phyloP scores from a whole-genome alignment of 2,888 invertebrate species.

The Volucella inanis region DNA sequence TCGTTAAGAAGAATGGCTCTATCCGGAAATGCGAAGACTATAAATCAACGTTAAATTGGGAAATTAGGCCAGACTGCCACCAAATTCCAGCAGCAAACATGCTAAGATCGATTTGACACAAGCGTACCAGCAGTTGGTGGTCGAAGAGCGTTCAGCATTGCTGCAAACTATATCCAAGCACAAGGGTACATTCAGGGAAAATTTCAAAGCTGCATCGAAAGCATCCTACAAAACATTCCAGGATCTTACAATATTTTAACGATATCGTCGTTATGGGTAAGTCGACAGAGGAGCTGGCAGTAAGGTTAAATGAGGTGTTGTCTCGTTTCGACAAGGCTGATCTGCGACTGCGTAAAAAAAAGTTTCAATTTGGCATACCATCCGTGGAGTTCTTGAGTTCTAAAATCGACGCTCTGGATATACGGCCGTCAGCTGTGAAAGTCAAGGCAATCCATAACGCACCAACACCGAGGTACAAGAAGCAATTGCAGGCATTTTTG shows the following conservation, averaged over 20 bases:
- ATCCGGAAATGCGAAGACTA: too few relatives aligned
- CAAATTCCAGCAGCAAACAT: slow-evolving; percentile 59
- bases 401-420: slow-evolving; percentile 61
- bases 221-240: slow-evolving; percentile 20
- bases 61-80: too few relatives aligned
- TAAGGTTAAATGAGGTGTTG: slow-evolving; percentile 17
- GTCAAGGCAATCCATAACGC: slow-evolving; percentile 23
- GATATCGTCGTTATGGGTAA: slow-evolving; percentile 72
- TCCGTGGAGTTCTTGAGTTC: slow-evolving; percentile 63
- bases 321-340: slow-evolving; percentile 25
- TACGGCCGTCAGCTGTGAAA: slow-evolving; percentile 51
- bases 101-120: slow-evolving; percentile 80
- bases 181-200: too few relatives aligned
- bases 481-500: too few relatives aligned
- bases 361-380: slow-evolving; percentile 21
- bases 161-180: slow-evolving; percentile 70
- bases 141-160: too few relatives aligned
- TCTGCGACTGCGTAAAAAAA: slow-evolving; percentile 31
- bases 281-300: slow-evolving; percentile 18
- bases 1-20: too few relatives aligned
- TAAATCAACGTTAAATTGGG: too few relatives aligned
- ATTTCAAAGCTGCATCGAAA: slow-evolving; percentile 54
- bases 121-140: slow-evolving; percentile 78
- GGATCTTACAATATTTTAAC: slow-evolving; percentile 66
- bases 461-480: too few relatives aligned